Percentiles rank a stretch among this genome's conserved stretches.
Conservation (phyloP, 1,140 invertebrate species). For the Brachionus koreanus region DNA sequence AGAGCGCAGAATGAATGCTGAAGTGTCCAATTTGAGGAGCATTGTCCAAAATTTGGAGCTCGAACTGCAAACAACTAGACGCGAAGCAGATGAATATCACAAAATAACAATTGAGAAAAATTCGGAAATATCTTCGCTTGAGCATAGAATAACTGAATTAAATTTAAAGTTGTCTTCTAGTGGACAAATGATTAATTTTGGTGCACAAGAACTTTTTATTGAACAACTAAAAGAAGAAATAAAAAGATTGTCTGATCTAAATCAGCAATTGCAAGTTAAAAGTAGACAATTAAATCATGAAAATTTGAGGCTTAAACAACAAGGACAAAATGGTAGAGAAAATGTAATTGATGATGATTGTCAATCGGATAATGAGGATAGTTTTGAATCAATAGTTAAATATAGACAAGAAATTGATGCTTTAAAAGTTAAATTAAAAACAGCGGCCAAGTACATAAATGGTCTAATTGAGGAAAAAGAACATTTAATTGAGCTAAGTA, state of each 20-base stretch:
- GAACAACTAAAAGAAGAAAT: conserved; percentile 57
- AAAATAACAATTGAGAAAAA: conserved; percentile 53
- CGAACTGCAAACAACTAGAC: conserved; percentile 52
- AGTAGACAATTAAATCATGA: conserved; percentile 15
- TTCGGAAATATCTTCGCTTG: conserved; percentile 52
- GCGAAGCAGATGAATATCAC: conserved; percentile 58
- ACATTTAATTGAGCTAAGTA: conserved; percentile 56
- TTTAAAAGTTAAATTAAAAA: conserved; percentile 7
- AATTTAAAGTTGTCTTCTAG: conserved; percentile 53
- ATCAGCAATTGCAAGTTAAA: not conserved
- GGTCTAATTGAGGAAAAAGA: conserved; percentile 53
- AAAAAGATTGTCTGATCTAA: conserved; percentile 46
- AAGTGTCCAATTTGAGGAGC: conserved; percentile 50
- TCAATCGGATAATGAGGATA: not conserved
- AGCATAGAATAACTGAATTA: conserved; percentile 51
- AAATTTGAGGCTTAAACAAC: not conserved
- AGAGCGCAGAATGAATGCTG: conserved; percentile 49
- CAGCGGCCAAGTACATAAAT: conserved; percentile 48
- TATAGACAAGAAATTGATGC: conserved; percentile 14
- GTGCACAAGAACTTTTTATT: conserved; percentile 54
- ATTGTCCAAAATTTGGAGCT: conserved; percentile 52
- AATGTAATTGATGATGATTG: not conserved
- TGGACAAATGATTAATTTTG: conserved; percentile 50
- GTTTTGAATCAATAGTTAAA: not conserved
- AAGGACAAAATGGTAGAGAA: not conserved